Conservation (phyloP, 2,113 vertebrate species). For the Ictalurus furcatus region DNA sequence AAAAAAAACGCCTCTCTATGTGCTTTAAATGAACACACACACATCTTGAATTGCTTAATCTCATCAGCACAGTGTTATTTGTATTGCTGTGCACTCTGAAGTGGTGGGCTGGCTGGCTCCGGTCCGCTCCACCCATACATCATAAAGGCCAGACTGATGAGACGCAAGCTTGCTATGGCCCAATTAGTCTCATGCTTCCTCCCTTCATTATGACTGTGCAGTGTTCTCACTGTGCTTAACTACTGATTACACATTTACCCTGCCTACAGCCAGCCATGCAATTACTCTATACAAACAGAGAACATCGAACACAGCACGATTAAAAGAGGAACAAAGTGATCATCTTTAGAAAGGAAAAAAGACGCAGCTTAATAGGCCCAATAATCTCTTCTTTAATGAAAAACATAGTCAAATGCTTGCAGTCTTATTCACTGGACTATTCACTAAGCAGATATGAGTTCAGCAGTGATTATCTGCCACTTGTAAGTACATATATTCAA, state of each 20-base stretch:
- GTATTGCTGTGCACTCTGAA: conserved; percentile 62
- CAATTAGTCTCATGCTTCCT: conserved; percentile 57
- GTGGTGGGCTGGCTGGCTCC: conserved; percentile 59
- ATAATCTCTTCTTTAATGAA: conserved; percentile 5
- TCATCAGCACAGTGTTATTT: conserved; percentile 66
- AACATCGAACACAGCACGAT: background rate
- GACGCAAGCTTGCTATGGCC: conserved; percentile 55
- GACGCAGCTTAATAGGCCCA: background rate
- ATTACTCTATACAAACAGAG: conserved; percentile 11
- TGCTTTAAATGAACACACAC: conserved; percentile 55
- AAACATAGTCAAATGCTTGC: background rate
- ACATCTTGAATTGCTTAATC: conserved; percentile 76
- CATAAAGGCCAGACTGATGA: conserved; percentile 57
- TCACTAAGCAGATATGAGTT: background rate
- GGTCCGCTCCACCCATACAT: conserved; percentile 65
- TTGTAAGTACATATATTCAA: background rate
- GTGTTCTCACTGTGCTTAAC: conserved; percentile 36
- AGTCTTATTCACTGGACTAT: background rate
- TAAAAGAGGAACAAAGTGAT: background rate
- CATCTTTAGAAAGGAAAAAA: background rate
- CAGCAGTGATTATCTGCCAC: background rate
- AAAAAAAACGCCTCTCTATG: conserved; percentile 46
- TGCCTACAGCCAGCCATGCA: conserved; percentile 21
- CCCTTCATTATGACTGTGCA: conserved; percentile 56
- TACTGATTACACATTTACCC: conserved; percentile 42